These are phyloP conservation scores for Sandelia bainsii DNA, from an alignment of 2,797 vertebrate species.

Conservation along the genomic window DNA sequence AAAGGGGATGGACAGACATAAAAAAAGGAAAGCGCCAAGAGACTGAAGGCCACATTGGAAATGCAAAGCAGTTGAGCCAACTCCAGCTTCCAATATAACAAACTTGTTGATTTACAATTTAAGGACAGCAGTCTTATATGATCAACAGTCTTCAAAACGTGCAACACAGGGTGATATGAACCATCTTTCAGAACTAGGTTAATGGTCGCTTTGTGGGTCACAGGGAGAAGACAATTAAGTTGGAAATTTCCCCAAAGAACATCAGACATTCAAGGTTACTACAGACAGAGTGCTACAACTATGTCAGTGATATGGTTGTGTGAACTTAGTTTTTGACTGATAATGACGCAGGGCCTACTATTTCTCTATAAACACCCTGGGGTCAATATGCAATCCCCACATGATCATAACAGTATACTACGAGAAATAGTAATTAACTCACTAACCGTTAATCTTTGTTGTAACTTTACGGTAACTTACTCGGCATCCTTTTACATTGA, in stretches of 20 bases:
- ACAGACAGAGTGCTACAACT: slow-evolving; percentile 32
- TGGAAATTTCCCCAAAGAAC: slow-evolving; percentile 69
- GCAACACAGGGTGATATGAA: slow-evolving; percentile 14
- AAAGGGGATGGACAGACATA: not conserved
- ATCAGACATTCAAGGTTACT: slow-evolving; percentile 40
- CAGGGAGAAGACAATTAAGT: slow-evolving; percentile 63
- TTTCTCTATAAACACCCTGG: not conserved
- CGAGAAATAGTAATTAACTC: no score
- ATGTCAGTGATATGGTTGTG: slow-evolving; percentile 37
- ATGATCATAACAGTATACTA: not conserved
- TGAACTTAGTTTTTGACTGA: slow-evolving; percentile 2
- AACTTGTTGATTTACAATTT: not conserved
- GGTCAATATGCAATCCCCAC: not conserved
- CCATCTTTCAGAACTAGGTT: slow-evolving; percentile 57
- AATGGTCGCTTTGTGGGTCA: slow-evolving; percentile 67
- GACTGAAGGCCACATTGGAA: not conserved
- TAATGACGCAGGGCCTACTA: not conserved
- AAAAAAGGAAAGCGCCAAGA: not conserved
- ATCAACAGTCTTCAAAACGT: slow-evolving; percentile 6
- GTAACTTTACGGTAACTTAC: no score
- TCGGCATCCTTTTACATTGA: not conserved
- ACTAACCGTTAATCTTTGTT: not conserved
- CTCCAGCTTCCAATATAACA: not conserved
- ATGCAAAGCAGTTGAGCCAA: slow-evolving; percentile 6
- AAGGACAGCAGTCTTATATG: not conserved